These are phyloP conservation scores for Chondrilla cf. caribensis DNA, from an alignment of 37 sponge, comb jelly and placozoan genomes.

Conservation along the genomic window DNA sequence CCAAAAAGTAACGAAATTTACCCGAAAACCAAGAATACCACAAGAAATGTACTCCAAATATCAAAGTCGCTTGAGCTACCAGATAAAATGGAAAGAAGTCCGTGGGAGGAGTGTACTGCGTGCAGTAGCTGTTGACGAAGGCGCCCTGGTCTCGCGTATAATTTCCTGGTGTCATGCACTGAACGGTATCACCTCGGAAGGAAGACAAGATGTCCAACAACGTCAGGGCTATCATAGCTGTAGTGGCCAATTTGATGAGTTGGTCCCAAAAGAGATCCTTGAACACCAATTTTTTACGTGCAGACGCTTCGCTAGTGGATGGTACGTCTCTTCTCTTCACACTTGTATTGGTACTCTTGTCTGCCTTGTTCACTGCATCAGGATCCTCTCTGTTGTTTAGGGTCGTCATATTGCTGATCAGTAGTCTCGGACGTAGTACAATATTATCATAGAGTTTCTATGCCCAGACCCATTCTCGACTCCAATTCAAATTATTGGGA, in stretches of 20 bases:
- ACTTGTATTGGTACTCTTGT: too few species aligned
- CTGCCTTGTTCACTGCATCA: too few species aligned
- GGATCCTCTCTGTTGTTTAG: too few species aligned
- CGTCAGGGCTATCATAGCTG: constrained; percentile 40
- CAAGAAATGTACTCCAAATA: constrained; percentile 53
- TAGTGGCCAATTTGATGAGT: constrained; percentile 11
- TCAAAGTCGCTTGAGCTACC: constrained; percentile 31
- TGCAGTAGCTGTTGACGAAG: constrained; percentile 45
- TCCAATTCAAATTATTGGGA: too few species aligned
- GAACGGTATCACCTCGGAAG: constrained; percentile 32
- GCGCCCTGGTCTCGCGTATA: constrained; percentile 21
- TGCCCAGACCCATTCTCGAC: too few species aligned
- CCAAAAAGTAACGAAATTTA: constrained; percentile 52
- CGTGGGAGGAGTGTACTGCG: constrained; percentile 21
- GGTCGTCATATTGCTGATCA: too few species aligned
- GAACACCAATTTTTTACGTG: background rate
- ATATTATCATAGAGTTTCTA: too few species aligned
- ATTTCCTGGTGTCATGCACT: constrained; percentile 42
- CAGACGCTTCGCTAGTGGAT: background rate
- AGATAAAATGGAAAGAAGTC: constrained; percentile 42
- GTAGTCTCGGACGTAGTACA: too few species aligned
- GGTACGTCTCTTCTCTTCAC: background rate
- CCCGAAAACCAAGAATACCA: constrained; percentile 55
- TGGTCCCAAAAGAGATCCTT: constrained; percentile 55
- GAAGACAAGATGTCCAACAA: constrained; percentile 42